Evolutionary conservation across 2,797 vertebrate genomes (phyloP).

Genomic region (Arnoldichthys spilopterus): DNA sequence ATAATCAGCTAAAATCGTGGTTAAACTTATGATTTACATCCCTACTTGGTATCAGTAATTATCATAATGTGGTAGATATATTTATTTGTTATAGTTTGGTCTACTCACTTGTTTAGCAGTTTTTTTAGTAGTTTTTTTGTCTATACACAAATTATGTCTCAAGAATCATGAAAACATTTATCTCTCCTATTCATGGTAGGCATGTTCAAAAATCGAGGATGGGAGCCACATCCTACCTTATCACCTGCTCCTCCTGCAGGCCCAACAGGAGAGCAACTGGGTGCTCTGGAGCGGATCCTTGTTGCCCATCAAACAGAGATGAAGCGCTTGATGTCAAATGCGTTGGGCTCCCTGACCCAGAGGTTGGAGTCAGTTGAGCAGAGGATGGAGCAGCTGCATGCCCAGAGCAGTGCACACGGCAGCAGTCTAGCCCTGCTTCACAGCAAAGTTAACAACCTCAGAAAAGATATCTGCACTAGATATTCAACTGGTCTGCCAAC

Average conservation of each 20-base stretch:
- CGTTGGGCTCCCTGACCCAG: constrained; percentile 68
- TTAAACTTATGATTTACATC: too few species aligned
- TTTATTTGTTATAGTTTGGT: too few species aligned
- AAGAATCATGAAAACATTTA: neutral
- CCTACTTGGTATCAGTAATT: too few species aligned
- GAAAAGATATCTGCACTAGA: constrained; percentile 33
- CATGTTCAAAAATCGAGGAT: neutral
- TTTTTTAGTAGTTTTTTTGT: neutral
- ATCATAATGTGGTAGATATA: too few species aligned
- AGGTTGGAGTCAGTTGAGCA: constrained; percentile 73
- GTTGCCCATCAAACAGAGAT: constrained; percentile 74
- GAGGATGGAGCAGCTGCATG: constrained; percentile 61
- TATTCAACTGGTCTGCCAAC: constrained; percentile 12
- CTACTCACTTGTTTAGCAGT: neutral
- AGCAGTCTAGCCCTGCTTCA: constrained; percentile 56
- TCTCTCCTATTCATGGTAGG: constrained; percentile 17
- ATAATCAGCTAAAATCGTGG: too few species aligned
- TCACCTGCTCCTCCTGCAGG: constrained; percentile 56
- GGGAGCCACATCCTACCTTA: constrained; percentile 20
- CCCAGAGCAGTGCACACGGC: constrained; percentile 53
- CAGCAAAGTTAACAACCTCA: constrained; percentile 52
- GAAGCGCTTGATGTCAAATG: constrained; percentile 70
- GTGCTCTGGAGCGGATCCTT: constrained; percentile 64
- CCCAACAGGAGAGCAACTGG: constrained; percentile 50
- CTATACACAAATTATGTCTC: neutral